Percentiles rank a stretch among this genome's conserved stretches.
Evolutionary conservation across 2,888 invertebrate genomes (phyloP).

Genomic region (Clitarchus hookeri): DNA sequence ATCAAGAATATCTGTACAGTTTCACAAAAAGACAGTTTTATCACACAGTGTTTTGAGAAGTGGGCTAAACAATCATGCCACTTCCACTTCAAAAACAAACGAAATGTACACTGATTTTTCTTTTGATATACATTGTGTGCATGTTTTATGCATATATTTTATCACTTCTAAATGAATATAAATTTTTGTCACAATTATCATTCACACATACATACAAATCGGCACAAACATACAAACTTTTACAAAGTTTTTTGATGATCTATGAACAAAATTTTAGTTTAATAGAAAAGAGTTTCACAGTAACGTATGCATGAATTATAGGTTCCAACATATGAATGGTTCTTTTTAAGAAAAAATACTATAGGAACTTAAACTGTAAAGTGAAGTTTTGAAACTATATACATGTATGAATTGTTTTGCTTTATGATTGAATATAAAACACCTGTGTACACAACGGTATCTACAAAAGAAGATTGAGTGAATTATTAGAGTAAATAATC

Average conservation of each 20-base stretch:
- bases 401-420: neutral
- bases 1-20: neutral
- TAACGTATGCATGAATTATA: neutral
- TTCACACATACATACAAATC: slow-evolving; percentile 16
- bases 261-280: slow-evolving; percentile 8
- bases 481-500: no score
- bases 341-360: neutral
- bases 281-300: neutral
- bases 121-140: slow-evolving; percentile 6
- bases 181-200: slow-evolving; percentile 12
- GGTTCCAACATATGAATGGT: neutral
- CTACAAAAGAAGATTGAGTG: no score
- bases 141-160: neutral
- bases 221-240: slow-evolving; percentile 10
- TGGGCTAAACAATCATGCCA: neutral
- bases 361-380: slow-evolving; percentile 3
- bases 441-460: neutral
- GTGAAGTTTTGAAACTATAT: neutral
- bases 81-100: neutral
- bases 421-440: neutral
- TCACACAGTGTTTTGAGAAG: neutral
- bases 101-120: neutral
- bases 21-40: slow-evolving; percentile 1
- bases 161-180: slow-evolving; percentile 20
- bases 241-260: neutral